Evolutionary conservation across 2,888 invertebrate genomes (phyloP), one percentile per base, ranked within the genome.

Genomic region (Synanthedon myopaeformis): DNA sequence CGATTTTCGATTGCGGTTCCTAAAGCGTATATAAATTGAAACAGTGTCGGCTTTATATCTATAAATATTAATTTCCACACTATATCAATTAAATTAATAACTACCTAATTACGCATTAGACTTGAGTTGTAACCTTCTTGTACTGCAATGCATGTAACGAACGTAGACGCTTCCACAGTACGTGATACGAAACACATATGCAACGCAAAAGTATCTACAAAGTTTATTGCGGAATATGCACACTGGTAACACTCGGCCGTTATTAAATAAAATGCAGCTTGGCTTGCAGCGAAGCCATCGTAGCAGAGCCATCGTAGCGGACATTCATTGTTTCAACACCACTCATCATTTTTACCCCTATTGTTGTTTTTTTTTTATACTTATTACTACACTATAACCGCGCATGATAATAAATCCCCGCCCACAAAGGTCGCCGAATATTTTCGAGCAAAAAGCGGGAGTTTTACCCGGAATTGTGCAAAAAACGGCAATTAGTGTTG

Each of bases 331-430:
- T 54, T 54, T 53, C 48, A 51, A 41, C 48, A 48, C 51, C n/a
- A 42, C 41, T 50, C 8, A 54, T 53, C 54, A 58, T 58, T 56
- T 56, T 45, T 42, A 41, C 49, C 17, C 52, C 57, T 54, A 54
- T 58, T 58, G 57, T 58, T 54, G 52, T 52, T 56, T 56, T 56
- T 55, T n/a, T 55, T 13, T 54, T 50, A 13, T 48, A 41, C 53
- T 53, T 49, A 49, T 49, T 49, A 49, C 23, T 41, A 41, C 50
- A 51, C 54, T 54, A 55, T 55, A 56, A 55, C 52, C 58, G 55
- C 55, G 55, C 54, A 55, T 55, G 56, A 51, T 41, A 51, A 54
- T 56, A 56, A 56, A 56, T 54, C 48, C 50, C 10, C 13, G 17
- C 12, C 35, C 51, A 54, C 56, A 54, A 56, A 55, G 50, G 55